A percentile compares a stretch with the other conserved stretches of the same genome.
Evolutionary conservation across 2,113 vertebrate genomes (phyloP).

Genomic region (Gavia stellata): DNA sequence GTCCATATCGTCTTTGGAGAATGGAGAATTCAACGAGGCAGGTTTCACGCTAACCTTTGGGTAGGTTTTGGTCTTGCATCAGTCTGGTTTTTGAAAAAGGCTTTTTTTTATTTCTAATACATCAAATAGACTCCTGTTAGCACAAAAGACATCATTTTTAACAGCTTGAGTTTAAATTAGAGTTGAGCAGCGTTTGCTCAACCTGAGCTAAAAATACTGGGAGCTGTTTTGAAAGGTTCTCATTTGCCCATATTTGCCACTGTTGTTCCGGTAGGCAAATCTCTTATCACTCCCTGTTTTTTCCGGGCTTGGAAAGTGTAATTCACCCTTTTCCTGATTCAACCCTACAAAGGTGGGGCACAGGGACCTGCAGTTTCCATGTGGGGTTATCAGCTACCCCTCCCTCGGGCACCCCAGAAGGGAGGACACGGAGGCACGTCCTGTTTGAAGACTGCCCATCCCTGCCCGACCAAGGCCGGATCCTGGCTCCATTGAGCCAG

Average conservation of each 20-base stretch:
- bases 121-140: neutral
- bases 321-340: constrained; percentile 54
- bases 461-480: constrained; percentile 13
- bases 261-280: constrained; percentile 33
- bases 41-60: neutral
- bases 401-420: constrained; percentile 57
- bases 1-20: neutral
- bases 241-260: neutral
- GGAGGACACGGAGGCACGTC: constrained; percentile 35
- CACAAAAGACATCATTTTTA: neutral
- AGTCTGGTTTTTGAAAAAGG: neutral
- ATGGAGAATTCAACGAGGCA: neutral
- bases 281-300: constrained; percentile 36
- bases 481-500: constrained; percentile 8
- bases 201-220: neutral
- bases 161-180: neutral
- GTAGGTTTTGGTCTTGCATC: neutral
- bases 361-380: constrained; percentile 54
- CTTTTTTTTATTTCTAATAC: neutral
- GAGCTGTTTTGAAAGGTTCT: neutral
- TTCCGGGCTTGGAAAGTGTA: constrained; percentile 1
- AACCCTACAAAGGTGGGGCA: constrained; percentile 47
- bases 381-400: constrained; percentile 49
- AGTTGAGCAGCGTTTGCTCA: neutral
- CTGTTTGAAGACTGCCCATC: constrained; percentile 69